Base-by-base conservation (phyloP, 2,113 vertebrate species). In the Girardinichthys multiradiatus region DNA sequence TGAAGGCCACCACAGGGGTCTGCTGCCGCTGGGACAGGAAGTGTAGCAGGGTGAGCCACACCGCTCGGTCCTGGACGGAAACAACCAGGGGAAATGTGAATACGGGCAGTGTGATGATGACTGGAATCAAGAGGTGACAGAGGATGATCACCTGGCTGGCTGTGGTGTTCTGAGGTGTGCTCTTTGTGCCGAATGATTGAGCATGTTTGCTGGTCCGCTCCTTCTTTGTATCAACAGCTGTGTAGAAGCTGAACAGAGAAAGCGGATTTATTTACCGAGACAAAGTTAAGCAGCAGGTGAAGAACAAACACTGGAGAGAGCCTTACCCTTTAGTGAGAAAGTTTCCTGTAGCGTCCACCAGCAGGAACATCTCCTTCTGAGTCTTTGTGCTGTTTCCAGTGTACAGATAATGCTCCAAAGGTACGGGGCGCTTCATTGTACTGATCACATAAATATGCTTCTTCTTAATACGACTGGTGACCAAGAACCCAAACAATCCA, bases 331-430 rank as follows among this genome's bases (percentile, higher is more conserved):
- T 97, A 14, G 95, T 97, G 42, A 96, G 94, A 90, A 97, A 97
- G 80, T 89, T 86, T 0, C 96, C 96, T 0, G 84, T 74, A 1
- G 97, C 80, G 51, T 98, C 96, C 29, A 96, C 26, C 73, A 97
- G 68, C 57, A 97, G 90, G 84, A 97, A 97, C 80, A 96, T 94
- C 89, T 98, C 95, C 6, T 95, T 95, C 91, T 96, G 95, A 0
- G 96, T 97, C 86, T 96, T 97, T 80, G 93, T 95, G 89, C 96
- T 97, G 87, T 97, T 97, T 31, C 97, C 97, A 0, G 96, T 98
- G 90, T 97, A 98, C 14, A 98, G 94, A 70, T 93, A 80, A 83
- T 98, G 96, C 83, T 98, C 96, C 76, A 98, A 80, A 1, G 97
- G 97, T 2, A 98, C 96, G 0, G 96, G 96, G 17, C 97, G 94